These are phyloP conservation scores for Cyanocitta stelleri DNA, from an alignment of 2,113 vertebrate genomes.

Conservation along the genomic window DNA sequence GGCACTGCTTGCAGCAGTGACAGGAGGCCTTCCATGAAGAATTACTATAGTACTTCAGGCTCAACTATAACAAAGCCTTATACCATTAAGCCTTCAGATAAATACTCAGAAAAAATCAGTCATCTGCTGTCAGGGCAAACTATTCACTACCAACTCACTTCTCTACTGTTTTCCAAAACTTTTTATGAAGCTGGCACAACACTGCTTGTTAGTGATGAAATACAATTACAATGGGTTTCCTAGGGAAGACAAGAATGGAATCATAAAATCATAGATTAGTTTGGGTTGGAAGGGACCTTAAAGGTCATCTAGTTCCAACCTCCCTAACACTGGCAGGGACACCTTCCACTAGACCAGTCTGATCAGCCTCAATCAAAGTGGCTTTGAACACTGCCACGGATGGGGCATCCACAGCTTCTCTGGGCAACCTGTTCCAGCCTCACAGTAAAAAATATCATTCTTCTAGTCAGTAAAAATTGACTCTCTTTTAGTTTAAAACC, in stretches of 20 bases:
- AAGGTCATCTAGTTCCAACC: not conserved
- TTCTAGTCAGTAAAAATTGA: not conserved
- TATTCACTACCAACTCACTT: not conserved
- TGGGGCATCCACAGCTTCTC: not conserved
- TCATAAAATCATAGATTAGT: not conserved
- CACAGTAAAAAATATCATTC: not conserved
- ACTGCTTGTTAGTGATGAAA: not conserved
- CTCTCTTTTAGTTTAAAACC: not conserved
- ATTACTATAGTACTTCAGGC: not conserved
- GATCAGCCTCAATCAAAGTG: not conserved
- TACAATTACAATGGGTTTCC: not conserved
- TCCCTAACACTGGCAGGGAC: not conserved
- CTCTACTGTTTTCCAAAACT: not conserved
- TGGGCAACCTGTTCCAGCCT: not conserved
- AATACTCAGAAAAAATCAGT: not conserved
- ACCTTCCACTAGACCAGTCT: not conserved
- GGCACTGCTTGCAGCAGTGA: not conserved
- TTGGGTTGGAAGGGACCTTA: not conserved
- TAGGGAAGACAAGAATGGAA: not conserved
- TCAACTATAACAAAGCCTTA: not conserved
- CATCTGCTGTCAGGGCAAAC: not conserved
- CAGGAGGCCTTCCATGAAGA: not conserved
- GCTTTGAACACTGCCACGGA: not conserved
- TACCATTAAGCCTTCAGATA: not conserved
- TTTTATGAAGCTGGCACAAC: not conserved